A percentile compares a stretch with the other conserved stretches of the same genome.
These are phyloP conservation scores for Melipona bicolor DNA, from an alignment of 2,888 invertebrate species.

Conservation along the genomic window DNA sequence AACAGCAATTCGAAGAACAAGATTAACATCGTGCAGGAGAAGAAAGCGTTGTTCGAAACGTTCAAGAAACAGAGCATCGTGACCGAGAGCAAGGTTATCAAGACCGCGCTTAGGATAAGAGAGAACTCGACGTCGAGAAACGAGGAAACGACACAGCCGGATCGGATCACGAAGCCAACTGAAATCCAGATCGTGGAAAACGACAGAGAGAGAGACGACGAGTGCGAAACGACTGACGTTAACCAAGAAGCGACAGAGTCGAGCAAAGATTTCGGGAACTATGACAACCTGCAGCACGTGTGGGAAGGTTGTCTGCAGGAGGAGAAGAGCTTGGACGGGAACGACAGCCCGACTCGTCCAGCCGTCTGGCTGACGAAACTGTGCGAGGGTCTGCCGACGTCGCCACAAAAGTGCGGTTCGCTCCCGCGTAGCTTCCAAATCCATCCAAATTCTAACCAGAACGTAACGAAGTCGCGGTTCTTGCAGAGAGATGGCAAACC, in stretches of 20 bases:
- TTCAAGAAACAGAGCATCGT: constrained; percentile 78
- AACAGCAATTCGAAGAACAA: constrained; percentile 57
- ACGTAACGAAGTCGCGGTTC: constrained; percentile 84
- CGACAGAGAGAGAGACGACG: not conserved
- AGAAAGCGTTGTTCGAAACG: constrained; percentile 76
- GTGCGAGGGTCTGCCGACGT: constrained; percentile 88
- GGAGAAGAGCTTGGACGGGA: constrained; percentile 66
- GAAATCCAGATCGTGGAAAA: not conserved
- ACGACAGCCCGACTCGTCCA: constrained; percentile 87
- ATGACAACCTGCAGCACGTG: constrained; percentile 86
- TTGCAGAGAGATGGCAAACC: constrained; percentile 87
- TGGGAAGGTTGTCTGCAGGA: constrained; percentile 78
- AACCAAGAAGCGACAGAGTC: constrained; percentile 7
- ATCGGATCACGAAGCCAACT: constrained; percentile 1
- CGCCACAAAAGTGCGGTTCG: constrained; percentile 90
- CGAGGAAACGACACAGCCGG: constrained; percentile 51
- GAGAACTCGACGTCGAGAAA: constrained; percentile 72
- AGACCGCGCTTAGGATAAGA: constrained; percentile 77
- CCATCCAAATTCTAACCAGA: constrained; percentile 85
- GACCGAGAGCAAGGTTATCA: constrained; percentile 79
- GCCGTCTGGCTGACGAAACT: constrained; percentile 90
- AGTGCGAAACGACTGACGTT: constrained; percentile 16
- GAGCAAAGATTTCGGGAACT: constrained; percentile 86
- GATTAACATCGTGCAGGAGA: constrained; percentile 72
- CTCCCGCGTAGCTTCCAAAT: constrained; percentile 92